These are phyloP conservation scores for Neuroterus valhalla DNA, from an alignment of 1,140 invertebrate species.

Conservation along the genomic window DNA sequence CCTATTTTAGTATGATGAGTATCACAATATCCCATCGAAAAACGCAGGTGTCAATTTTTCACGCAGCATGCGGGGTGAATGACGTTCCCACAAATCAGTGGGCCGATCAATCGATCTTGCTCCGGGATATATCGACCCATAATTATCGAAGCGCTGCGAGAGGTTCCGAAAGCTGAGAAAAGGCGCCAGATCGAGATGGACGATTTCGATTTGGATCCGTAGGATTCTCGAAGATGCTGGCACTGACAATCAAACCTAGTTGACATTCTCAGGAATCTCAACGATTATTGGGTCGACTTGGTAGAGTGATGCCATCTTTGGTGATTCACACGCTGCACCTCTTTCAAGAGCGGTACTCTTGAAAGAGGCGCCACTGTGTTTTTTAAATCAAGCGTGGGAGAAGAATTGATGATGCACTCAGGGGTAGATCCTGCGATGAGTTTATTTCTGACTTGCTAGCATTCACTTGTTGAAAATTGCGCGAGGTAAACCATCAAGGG, in stretches of 20 bases:
- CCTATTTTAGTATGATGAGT: too few species aligned
- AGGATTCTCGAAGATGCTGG: conserved; percentile 31
- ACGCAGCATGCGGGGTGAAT: conserved; percentile 3
- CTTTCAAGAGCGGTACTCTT: neutral
- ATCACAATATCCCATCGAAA: too few species aligned
- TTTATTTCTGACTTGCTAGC: too few species aligned
- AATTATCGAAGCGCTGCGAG: conserved; percentile 5
- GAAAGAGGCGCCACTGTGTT: too few species aligned
- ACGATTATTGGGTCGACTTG: conserved; percentile 3
- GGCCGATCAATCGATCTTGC: conserved; percentile 36
- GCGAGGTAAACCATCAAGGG: too few species aligned
- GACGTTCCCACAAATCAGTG: conserved; percentile 35
- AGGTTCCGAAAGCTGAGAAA: conserved; percentile 11
- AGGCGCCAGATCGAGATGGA: conserved; percentile 25
- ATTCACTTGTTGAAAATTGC: too few species aligned
- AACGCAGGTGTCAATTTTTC: too few species aligned
- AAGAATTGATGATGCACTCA: too few species aligned
- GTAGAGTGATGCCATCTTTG: too few species aligned
- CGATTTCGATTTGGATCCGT: conserved; percentile 3
- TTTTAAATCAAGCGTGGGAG: too few species aligned
- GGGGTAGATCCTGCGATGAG: too few species aligned
- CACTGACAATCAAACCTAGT: neutral
- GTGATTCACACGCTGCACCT: too few species aligned
- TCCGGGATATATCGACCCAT: neutral
- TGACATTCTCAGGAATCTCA: neutral